Base-by-base conservation (phyloP, 2,888 invertebrate genomes). In the Cataglyphis rosenhaueri region DNA sequence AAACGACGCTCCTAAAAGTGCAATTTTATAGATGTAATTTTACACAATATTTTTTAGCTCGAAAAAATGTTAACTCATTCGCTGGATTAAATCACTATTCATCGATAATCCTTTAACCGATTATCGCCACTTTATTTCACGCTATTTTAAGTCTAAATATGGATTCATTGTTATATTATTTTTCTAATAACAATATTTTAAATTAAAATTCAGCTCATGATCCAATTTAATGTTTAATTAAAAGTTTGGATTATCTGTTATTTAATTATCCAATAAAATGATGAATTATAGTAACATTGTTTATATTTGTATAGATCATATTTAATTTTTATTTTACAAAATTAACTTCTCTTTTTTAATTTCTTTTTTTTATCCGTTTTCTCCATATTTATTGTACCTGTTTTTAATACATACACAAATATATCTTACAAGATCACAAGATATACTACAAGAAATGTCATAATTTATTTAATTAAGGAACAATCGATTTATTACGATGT, bases 71-170 rank as follows among this genome's bases (percentile, higher is more conserved):
- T 38, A 12, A 52, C 66, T 44, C 12, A 4, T 41, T 10, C 35
- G 35, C 35, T 35, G 6, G n/a, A 44, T 59, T 44, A 41, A 29
- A 12, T 59, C 4, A 12, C 2, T 57, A 44, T 78, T 5, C 3
- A 8, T 57, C 15, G 25, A 44, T 61, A 71, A 71, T 25, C 44
- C 70, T 48, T 78, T 78, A 78, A 78, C 32, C 41, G 38, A 68
- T 41, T 41, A 2, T 15, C 35, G 18, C 12, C 8, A 25, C n/a
- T 65, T 35, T 65, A 66, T 0, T 76, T 76, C 6, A 29, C 29
- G 15, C n/a, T n/a, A 12, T 25, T 25, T 64, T 18, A 35, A 35
- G 18, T 5, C 15, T 8, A 55, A 52, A 29, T 29, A 41, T 35
- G 25, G 62, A 35, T 32, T 48, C 6, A 18, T 52, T 25, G 52